A percentile compares a stretch with the other conserved stretches of the same genome.
Evolutionary conservation across 2,797 vertebrate species (phyloP).

Genomic region (Tangara arthus): DNA sequence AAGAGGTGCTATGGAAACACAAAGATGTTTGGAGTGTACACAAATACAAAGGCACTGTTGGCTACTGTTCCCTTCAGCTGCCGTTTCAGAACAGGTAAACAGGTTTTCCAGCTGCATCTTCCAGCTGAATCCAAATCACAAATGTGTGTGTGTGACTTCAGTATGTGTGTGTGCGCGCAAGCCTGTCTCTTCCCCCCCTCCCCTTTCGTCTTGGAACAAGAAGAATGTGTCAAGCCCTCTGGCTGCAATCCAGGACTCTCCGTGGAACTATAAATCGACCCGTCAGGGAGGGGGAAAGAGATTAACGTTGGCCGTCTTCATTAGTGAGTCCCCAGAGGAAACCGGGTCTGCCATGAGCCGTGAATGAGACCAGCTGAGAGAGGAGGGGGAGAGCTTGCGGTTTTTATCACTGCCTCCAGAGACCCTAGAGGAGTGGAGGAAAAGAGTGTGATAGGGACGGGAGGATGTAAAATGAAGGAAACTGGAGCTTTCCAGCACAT

Average conservation of each 20-base stretch:
- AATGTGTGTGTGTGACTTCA: not conserved
- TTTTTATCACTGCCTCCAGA: slow-evolving; percentile 68
- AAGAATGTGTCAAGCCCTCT: slow-evolving; percentile 80
- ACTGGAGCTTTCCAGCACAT: slow-evolving; percentile 45
- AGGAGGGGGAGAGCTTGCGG: slow-evolving; percentile 53
- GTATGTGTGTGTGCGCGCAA: rapidly evolving
- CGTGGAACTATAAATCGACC: slow-evolving; percentile 83
- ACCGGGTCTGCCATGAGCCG: slow-evolving; percentile 73
- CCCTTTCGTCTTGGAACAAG: slow-evolving; percentile 54
- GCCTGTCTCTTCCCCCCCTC: slow-evolving; percentile 4
- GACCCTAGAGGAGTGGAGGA: slow-evolving; percentile 60
- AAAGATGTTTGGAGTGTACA: not conserved
- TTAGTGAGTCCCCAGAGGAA: slow-evolving; percentile 79
- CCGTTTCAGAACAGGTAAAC: slow-evolving; percentile 17
- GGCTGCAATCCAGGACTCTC: slow-evolving; percentile 79
- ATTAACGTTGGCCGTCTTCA: slow-evolving; percentile 84
- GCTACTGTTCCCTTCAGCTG: slow-evolving; percentile 23
- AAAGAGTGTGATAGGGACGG: slow-evolving; percentile 63
- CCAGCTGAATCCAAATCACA: slow-evolving; percentile 33
- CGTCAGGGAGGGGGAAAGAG: slow-evolving; percentile 79
- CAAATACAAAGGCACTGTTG: not conserved
- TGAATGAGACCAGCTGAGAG: slow-evolving; percentile 75
- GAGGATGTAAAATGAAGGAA: slow-evolving; percentile 69
- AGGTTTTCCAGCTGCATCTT: slow-evolving; percentile 33
- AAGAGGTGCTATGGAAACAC: slow-evolving; percentile 47